Evolutionary conservation across 2,797 vertebrate species (phyloP).

Genomic region (Argya squamiceps): DNA sequence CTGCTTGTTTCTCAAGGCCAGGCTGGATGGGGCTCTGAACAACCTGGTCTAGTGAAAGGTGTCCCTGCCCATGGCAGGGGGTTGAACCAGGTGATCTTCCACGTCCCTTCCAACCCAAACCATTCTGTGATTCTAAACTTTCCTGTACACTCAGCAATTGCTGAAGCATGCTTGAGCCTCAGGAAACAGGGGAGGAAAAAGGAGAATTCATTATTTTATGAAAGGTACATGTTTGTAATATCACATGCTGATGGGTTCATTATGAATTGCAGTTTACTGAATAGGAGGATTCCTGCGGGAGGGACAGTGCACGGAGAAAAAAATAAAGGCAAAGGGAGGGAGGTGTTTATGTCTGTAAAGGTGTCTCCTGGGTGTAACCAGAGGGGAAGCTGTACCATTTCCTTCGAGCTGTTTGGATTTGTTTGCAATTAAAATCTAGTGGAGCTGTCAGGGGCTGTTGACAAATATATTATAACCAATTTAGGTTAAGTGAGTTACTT

Average conservation of each 20-base stretch:
- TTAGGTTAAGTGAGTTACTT: slow-evolving; percentile 36
- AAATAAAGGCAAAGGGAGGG: not conserved
- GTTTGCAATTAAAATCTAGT: slow-evolving; percentile 25
- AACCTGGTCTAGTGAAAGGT: not conserved
- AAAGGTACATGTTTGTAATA: not conserved
- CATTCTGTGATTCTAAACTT: not conserved
- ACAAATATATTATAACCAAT: slow-evolving; percentile 52
- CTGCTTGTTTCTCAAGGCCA: not conserved
- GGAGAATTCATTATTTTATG: not conserved
- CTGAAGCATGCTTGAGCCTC: not conserved
- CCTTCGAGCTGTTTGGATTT: slow-evolving; percentile 6
- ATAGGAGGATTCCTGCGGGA: not conserved
- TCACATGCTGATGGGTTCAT: not conserved
- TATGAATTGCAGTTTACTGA: not conserved
- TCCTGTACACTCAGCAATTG: rapidly evolving
- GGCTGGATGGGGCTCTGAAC: not conserved
- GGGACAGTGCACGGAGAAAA: not conserved
- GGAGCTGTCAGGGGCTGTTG: slow-evolving; percentile 47
- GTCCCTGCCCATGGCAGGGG: not conserved
- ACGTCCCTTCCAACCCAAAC: not conserved
- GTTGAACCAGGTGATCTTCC: not conserved
- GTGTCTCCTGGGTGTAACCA: not conserved
- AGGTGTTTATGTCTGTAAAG: not conserved
- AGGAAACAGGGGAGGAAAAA: rapidly evolving
- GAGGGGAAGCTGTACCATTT: not conserved